Base-by-base conservation (phyloP, 2,797 vertebrate genomes). In the Cheirogaleus major region DNA sequence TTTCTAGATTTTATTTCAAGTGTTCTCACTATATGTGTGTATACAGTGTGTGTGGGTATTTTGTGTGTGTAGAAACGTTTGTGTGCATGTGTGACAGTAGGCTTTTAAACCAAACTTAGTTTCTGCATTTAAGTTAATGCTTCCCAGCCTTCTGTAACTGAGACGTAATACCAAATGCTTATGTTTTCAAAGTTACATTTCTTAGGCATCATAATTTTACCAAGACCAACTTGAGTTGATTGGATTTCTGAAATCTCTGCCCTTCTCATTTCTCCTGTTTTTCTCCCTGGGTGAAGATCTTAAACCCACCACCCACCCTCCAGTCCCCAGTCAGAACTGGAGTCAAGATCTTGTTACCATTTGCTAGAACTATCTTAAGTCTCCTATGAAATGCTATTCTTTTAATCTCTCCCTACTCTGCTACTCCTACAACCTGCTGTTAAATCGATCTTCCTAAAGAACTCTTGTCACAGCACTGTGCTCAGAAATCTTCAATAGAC, bases 201-300 rank as follows among this genome's bases (percentile, higher is more conserved):
- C 18, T 79, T 55, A 80, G 20, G 15, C 63, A 7, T 83, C 22
- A 12, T 38, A 78, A 45, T 86, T 89, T 92, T 73, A 50, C 55
- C 27, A 59, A 75, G 27, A 69, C 57, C 30, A 65, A 3, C 50
- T 43, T 73, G 59, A 75, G 65, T 72, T 89, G 12, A 82, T 83
- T 96, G 15, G 81, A 15, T 73, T 80, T 87, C 70, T 87, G 59
- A 92, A 95, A 59, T 82, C 23, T 35, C 18, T 86, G 89, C n/a
- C 22, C 13, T 41, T 82, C 25, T 69, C 35, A 57, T 81, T 84
- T 90, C 78, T 85, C 32, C 35, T 38, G 15, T 88, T 52, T 93
- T 9, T 84, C 32, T 89, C 70, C n/a, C 13, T 17, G 12, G 15
- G 18, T 20, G 17, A 65, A 15, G n/a, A 65, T 65, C 32, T 65